Evolutionary conservation across 30 jellyfish, hydroid and myxozoan species (phyloP), one percentile per base, ranked within the genome.

Genomic region (Chironex yamaguchii): DNA sequence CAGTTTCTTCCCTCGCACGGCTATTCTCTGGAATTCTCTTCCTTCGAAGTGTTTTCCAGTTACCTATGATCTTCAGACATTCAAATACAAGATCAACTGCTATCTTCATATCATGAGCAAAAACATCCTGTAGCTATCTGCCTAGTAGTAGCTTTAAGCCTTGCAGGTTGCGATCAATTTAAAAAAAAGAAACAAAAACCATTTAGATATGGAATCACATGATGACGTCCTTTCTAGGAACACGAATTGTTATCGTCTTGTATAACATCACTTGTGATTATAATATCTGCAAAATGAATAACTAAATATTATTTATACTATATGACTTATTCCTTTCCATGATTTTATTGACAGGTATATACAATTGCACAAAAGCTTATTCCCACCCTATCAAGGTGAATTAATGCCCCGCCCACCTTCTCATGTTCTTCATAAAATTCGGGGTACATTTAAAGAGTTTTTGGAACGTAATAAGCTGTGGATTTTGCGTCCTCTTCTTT

Each of bases 381-480:
- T 89, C 49, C 91, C 91, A 14, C 62, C 2, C 13, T 89, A 89
- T 63, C 86, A 75, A 27, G 90, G 79, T 52, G 93, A 81, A 76
- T 53, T 81, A 31, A 81, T 89, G 93, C 91, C 97, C n/a, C 36
- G 90, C 17, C 97, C 97, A 34, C 3, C 78, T 6, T 0, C 20
- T 11, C 67, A 64, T 22, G 84, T 67, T n/a, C 20, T 77, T 58
- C 31, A 29, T 27, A 62, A 36, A 28, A 63, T 74, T 1, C 34
- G 30, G 29, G 92, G 97, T 36, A 36, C 91, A 27, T 81, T 50
- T 28, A 49, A 69, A 54, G 91, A 89, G 24, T 89, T 81, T 34
- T 67, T 89, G 21, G 25, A 81, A 29, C 48, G 77, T 49, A 50
- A 89, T 34, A 25, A 81, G 14, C 26, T 89, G 70, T 80, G 65